phyloP scores from a whole-genome alignment of 2,113 vertebrate genomes.

The Mellivora capensis region DNA sequence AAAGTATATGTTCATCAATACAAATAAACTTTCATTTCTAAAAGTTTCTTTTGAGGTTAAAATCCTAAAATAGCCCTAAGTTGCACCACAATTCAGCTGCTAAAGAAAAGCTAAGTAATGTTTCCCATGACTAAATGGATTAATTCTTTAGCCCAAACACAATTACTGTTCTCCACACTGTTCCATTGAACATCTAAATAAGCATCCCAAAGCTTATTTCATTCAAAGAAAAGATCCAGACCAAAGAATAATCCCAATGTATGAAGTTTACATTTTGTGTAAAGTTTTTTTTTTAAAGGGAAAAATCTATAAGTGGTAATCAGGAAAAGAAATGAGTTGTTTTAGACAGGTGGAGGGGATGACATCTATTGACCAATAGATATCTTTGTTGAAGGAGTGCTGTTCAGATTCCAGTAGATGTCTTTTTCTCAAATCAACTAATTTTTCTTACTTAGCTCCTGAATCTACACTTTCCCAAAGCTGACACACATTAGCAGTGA shows the following conservation, averaged over 20 bases:
- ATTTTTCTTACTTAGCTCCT: conserved; percentile 45
- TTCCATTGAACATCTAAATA: conserved; percentile 85
- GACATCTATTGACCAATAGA: conserved; percentile 74
- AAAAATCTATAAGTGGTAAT: conserved; percentile 66
- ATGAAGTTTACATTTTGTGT: conserved; percentile 79
- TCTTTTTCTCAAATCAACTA: conserved; percentile 75
- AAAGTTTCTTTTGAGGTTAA: conserved; percentile 65
- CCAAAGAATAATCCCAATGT: conserved; percentile 80
- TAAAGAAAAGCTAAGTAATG: conserved; percentile 76
- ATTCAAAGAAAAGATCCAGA: conserved; percentile 79
- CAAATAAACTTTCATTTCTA: conserved; percentile 61
- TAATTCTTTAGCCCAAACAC: conserved; percentile 86
- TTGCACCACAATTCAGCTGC: conserved; percentile 70
- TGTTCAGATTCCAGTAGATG: conserved; percentile 70
- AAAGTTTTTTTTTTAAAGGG: conserved; percentile 63
- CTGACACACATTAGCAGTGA: background rate
- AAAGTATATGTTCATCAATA: conserved; percentile 47
- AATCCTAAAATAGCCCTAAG: conserved; percentile 72
- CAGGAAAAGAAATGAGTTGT: conserved; percentile 73
- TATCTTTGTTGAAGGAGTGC: conserved; percentile 79
- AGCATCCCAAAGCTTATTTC: conserved; percentile 85
- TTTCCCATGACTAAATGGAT: conserved; percentile 91
- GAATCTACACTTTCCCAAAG: conserved; percentile 40
- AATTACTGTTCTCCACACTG: conserved; percentile 83
- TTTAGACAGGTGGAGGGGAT: conserved; percentile 73